phyloP scores from a whole-genome alignment of 2,888 invertebrate genomes.

The Sturmia bella region DNA sequence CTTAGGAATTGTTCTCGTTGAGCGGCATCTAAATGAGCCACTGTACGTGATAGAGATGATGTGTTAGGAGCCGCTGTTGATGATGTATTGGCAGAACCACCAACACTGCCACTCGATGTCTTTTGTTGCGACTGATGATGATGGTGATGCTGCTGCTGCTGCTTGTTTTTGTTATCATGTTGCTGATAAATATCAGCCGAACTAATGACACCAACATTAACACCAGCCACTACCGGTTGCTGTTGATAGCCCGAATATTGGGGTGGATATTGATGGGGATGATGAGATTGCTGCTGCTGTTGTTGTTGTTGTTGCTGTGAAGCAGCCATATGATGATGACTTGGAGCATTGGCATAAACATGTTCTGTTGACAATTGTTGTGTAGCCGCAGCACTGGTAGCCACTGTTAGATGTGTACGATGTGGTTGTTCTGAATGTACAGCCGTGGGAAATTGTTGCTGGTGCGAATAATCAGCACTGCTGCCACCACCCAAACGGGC shows the following conservation, averaged over 20 bases:
- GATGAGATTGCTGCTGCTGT: conserved; percentile 59
- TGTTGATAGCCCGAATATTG: conserved; percentile 79
- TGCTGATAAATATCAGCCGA: conserved; percentile 79
- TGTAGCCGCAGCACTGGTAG: conserved; percentile 65
- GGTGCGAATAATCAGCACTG: conserved; percentile 79
- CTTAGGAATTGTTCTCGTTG: conserved; percentile 82
- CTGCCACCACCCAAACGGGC: conserved; percentile 79
- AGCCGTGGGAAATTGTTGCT: conserved; percentile 79
- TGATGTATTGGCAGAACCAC: conserved; percentile 57
- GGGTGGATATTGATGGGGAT: conserved; percentile 77
- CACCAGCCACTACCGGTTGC: conserved; percentile 79
- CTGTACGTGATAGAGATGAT: conserved; percentile 80
- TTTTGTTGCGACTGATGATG: conserved; percentile 52
- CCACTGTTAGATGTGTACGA: conserved; percentile 67
- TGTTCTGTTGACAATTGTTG: conserved; percentile 65
- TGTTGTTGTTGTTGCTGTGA: conserved; percentile 54
- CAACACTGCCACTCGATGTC: conserved; percentile 66
- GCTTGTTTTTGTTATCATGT: conserved; percentile 70
- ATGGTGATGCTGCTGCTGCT: conserved; percentile 60
- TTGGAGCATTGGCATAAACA: conserved; percentile 70
- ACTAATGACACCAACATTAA: conserved; percentile 79
- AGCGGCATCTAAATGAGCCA: conserved; percentile 80
- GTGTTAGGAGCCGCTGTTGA: conserved; percentile 55
- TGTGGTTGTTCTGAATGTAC: conserved; percentile 78
- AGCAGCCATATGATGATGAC: conserved; percentile 67